A percentile compares a stretch with the other conserved stretches of the same genome.
Evolutionary conservation across 2,113 vertebrate genomes (phyloP).

Genomic region (Tenebrosternarchus preto): DNA sequence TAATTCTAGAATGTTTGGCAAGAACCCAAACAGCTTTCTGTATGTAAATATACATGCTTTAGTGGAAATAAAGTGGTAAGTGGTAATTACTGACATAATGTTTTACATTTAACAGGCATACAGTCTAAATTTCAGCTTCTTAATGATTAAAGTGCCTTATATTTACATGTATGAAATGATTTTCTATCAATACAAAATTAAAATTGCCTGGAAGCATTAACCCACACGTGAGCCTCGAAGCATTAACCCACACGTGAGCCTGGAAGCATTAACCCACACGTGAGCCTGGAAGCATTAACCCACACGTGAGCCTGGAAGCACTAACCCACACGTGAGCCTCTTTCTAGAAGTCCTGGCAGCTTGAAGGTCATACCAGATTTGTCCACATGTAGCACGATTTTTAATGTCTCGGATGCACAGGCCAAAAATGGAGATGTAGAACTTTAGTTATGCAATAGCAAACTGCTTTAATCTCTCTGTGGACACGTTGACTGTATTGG

Average conservation of each 20-base stretch:
- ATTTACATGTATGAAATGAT: background rate
- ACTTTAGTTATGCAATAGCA: background rate
- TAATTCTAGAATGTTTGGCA: conserved; percentile 5
- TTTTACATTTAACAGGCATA: no score
- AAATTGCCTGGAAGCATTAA: background rate
- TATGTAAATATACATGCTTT: no score
- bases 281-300: no score
- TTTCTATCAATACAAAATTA: background rate
- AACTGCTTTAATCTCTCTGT: background rate
- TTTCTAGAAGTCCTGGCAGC: background rate
- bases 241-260: background rate
- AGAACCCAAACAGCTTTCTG: background rate
- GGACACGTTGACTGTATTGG: background rate
- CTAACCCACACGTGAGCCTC: background rate
- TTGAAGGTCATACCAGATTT: background rate
- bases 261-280: background rate
- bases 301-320: no score
- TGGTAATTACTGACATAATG: no score
- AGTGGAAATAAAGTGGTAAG: no score
- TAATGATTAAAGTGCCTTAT: no score
- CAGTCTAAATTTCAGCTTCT: no score
- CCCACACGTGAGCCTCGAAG: background rate
- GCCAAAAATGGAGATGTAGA: conserved; percentile 1
- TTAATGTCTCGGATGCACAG: background rate
- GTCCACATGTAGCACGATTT: background rate